Evolutionary conservation across 2,888 invertebrate genomes (phyloP).

Genomic region (Abrostola tripartita): DNA sequence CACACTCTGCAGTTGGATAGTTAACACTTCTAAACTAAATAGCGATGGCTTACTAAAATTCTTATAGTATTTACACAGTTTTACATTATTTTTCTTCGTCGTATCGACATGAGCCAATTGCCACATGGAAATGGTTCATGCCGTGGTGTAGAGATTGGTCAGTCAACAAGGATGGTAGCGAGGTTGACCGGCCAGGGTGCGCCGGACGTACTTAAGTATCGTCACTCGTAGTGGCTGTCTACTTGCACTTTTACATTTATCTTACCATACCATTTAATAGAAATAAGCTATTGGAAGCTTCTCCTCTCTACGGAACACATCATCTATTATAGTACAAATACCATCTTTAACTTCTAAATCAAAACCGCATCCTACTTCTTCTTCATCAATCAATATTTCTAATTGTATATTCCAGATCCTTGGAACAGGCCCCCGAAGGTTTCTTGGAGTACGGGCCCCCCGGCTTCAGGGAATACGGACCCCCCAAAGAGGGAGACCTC

Average conservation of each 20-base stretch:
- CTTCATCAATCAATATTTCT: neutral
- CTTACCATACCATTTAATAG: too few species aligned
- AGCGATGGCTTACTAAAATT: too few species aligned
- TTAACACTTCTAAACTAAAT: neutral
- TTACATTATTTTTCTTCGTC: too few species aligned
- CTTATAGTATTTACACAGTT: too few species aligned
- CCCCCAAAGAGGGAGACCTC: conserved; percentile 71
- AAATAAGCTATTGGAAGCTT: neutral
- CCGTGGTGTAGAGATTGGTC: too few species aligned
- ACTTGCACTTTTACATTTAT: too few species aligned
- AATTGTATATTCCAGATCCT: conserved; percentile 53
- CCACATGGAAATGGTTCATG: too few species aligned
- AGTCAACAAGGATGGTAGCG: too few species aligned
- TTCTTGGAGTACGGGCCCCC: conserved; percentile 85
- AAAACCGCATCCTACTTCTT: neutral
- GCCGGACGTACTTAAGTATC: too few species aligned
- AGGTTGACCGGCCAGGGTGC: too few species aligned
- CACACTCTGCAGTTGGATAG: neutral
- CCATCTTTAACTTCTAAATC: neutral
- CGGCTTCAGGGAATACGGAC: conserved; percentile 82
- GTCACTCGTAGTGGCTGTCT: too few species aligned
- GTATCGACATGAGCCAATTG: too few species aligned
- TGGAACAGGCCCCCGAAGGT: conserved; percentile 73
- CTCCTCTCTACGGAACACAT: neutral
- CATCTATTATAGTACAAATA: neutral